Base-by-base conservation (phyloP, 2,113 vertebrate species). In the Pseudorhombus dupliciocellatus region DNA sequence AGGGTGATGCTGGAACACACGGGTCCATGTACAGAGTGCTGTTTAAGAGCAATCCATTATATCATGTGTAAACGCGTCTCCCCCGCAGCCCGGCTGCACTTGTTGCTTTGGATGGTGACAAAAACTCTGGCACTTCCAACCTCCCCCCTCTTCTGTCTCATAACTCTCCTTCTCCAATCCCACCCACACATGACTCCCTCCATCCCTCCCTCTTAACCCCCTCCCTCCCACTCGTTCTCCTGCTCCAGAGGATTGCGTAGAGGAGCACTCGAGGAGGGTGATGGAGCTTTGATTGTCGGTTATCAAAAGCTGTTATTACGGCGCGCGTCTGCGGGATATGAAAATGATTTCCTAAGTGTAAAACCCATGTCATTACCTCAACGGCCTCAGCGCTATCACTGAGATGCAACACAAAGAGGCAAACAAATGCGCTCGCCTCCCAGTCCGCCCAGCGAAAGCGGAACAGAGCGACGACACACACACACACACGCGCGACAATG, bases 241-340 rank as follows among this genome's bases (percentile, higher is more conserved):
- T 74, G 61, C 84, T 78, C 76, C 70, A 52, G 83, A 87, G 89
- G 84, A 83, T 84, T 86, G 77, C 81, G 70, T 56, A 67, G 76
- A 85, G 70, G 70, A 87, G 84, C 84, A 86, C 88, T 90, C 79
- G 80, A 79, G 84, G 81, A 86, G 84, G 84, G 79, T 76, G 89
- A 91, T 91, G 85, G 89, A 75, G 88, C 84, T 92, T 90, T 90
- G 89, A 92, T 92, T 92, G 91, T 87, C 79, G 73, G 87, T 90
- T 92, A 90, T 94, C 90, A 89, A 90, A 90, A 91, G 89, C 89
- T 90, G 90, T 93, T 89, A 93, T 91, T 90, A 87, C 70, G 54
- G 66, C 85, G 84, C 50, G 87, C 89, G 83, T 84, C 86, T 77
- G 70, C 34, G 59, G 75, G 81, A 91, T 88, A 90, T 92, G 89